A percentile compares a stretch with the other conserved stretches of the same genome.
Evolutionary conservation across 2,888 invertebrate genomes (phyloP).

Genomic region (Aplocera efformata): DNA sequence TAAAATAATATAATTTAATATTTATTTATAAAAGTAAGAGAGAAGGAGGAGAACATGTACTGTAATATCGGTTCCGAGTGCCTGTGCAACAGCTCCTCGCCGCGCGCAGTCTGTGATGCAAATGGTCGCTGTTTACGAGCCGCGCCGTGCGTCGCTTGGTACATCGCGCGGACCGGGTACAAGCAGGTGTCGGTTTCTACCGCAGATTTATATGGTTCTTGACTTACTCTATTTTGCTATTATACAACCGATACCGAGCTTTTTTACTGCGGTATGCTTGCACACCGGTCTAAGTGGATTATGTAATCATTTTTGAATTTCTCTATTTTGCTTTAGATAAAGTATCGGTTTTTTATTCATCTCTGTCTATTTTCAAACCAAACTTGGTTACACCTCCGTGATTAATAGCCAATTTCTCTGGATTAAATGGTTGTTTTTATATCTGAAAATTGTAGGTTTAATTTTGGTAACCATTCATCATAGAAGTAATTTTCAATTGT

Average conservation of each 20-base stretch:
- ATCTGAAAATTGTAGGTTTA: too few relatives aligned
- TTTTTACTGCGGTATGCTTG: too few relatives aligned
- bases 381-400: too few relatives aligned
- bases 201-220: conserved; percentile 10
- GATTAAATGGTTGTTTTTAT: too few relatives aligned
- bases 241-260: conserved; percentile 2
- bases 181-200: conserved; percentile 17
- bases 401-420: too few relatives aligned
- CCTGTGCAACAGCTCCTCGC: neutral
- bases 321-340: conserved; percentile 2
- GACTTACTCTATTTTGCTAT: conserved; percentile 6
- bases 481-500: conserved; percentile 1
- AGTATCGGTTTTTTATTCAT: too few relatives aligned
- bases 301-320: neutral
- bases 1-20: too few relatives aligned
- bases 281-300: too few relatives aligned
- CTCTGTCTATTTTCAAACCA: too few relatives aligned
- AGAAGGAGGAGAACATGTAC: too few relatives aligned
- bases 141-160: conserved; percentile 20
- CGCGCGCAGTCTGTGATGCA: conserved; percentile 12
- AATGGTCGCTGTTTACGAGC: conserved; percentile 28
- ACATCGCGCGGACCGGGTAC: conserved; percentile 11
- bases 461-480: neutral
- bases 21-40: too few relatives aligned
- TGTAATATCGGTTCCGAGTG: too few relatives aligned